phyloP scores from a whole-genome alignment of 2,888 invertebrate species.

The Oxystoma pomonae region DNA sequence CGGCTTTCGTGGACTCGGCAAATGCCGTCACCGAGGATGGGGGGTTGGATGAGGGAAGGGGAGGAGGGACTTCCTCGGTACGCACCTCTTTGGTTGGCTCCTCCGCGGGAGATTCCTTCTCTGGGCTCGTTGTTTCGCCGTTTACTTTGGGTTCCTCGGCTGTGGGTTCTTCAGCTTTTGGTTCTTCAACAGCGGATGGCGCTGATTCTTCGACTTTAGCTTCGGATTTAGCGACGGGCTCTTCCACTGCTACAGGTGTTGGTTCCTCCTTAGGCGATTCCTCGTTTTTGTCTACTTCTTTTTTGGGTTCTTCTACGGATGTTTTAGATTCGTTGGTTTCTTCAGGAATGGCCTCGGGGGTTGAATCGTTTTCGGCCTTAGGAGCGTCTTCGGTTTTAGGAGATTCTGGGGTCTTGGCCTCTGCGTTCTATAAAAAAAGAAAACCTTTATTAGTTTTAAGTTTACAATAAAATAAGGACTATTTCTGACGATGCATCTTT shows the following conservation, averaged over 20 bases:
- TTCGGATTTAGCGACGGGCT: slow-evolving; percentile 19
- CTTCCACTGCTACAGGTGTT: slow-evolving; percentile 16
- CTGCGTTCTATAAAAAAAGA: slow-evolving; percentile 39
- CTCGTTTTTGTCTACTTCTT: slow-evolving; percentile 8
- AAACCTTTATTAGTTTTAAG: too few species aligned
- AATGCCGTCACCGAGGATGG: slow-evolving; percentile 72
- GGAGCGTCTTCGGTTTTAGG: slow-evolving; percentile 38
- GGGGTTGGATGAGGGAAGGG: slow-evolving; percentile 69
- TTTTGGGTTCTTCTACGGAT: slow-evolving; percentile 2
- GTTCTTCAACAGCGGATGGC: slow-evolving; percentile 19
- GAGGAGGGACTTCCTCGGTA: slow-evolving; percentile 67
- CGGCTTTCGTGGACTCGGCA: slow-evolving; percentile 65
- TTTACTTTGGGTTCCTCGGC: slow-evolving; percentile 28
- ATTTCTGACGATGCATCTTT: too few species aligned
- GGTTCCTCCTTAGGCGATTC: slow-evolving; percentile 15
- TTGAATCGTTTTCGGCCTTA: slow-evolving; percentile 20
- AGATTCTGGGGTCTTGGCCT: slow-evolving; percentile 38
- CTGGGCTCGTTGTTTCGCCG: neutral
- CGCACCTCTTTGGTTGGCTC: slow-evolving; percentile 52
- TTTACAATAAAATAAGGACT: too few species aligned
- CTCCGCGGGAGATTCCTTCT: slow-evolving; percentile 7
- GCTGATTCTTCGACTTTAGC: slow-evolving; percentile 15
- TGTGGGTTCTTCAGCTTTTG: slow-evolving; percentile 24
- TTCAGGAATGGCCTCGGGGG: slow-evolving; percentile 5
- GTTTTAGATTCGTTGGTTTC: neutral